Evolutionary conservation across 2,797 vertebrate species (phyloP).

Genomic region (Lagodon rhomboides): DNA sequence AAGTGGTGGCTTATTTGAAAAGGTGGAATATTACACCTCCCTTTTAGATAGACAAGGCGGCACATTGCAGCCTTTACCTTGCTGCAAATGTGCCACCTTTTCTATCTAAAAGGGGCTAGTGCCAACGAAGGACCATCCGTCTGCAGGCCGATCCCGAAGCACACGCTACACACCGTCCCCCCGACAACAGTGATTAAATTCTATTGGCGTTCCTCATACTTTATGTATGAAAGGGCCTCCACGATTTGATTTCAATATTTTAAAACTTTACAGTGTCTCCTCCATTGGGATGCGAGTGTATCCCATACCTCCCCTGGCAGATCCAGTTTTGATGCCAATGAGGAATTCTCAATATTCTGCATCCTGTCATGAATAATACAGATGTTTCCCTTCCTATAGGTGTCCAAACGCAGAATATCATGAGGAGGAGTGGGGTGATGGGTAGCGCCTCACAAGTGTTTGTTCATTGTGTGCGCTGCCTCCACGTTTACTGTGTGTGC

Average conservation of each 20-base stretch:
- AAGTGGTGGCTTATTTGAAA: no score
- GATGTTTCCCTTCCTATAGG: neutral
- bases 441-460: neutral
- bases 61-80: no score
- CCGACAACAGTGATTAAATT: neutral
- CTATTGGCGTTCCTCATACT: neutral
- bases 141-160: neutral
- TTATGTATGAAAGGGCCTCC: neutral
- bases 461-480: neutral
- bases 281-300: neutral
- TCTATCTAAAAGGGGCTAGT: no score
- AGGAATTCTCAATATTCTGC: neutral
- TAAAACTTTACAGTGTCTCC: neutral
- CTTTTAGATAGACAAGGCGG: no score
- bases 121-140: neutral
- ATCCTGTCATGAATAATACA: neutral
- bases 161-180: neutral
- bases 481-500: neutral
- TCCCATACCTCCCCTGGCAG: neutral
- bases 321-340: neutral
- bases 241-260: neutral
- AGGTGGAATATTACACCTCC: no score
- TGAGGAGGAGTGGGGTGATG: neutral
- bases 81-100: no score
- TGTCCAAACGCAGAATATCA: neutral